Conservation (phyloP, 2,888 invertebrate genomes). For the Andrena dorsata region DNA sequence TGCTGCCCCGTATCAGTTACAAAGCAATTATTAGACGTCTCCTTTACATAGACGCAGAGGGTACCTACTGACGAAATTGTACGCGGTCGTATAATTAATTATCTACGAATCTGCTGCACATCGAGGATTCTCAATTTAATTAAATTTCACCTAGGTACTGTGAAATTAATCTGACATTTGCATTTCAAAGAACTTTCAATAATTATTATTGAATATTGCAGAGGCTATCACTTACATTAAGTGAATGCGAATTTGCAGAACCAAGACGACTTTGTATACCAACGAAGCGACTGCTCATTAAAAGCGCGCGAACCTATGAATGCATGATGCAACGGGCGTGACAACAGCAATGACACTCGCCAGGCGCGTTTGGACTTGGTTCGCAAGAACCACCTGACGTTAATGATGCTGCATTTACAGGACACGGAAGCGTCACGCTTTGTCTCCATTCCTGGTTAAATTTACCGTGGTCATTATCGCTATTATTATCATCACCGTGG, state of each 20-base stretch:
- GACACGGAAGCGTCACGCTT: neutral
- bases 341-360: slow-evolving; percentile 19
- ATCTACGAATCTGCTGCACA: neutral
- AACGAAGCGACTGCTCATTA: slow-evolving; percentile 5
- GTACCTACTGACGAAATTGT: neutral
- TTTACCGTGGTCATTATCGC: slow-evolving; percentile 43
- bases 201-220: neutral
- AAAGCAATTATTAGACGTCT: neutral
- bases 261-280: neutral
- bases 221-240: neutral
- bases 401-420: slow-evolving; percentile 49
- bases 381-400: slow-evolving; percentile 35
- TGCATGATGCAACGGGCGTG: slow-evolving; percentile 17
- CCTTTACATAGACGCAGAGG: neutral
- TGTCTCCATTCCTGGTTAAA: slow-evolving; percentile 43
- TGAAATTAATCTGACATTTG: neutral
- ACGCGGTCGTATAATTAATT: neutral
- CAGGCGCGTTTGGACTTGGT: slow-evolving; percentile 42
- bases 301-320: neutral
- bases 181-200: neutral
- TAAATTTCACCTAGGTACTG: neutral
- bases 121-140: neutral
- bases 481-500: slow-evolving; percentile 15
- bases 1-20: slow-evolving; percentile 44
- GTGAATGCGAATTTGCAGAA: neutral